These are phyloP conservation scores for Phrixothrix hirtus DNA, from an alignment of 2,888 invertebrate genomes.

Conservation along the genomic window DNA sequence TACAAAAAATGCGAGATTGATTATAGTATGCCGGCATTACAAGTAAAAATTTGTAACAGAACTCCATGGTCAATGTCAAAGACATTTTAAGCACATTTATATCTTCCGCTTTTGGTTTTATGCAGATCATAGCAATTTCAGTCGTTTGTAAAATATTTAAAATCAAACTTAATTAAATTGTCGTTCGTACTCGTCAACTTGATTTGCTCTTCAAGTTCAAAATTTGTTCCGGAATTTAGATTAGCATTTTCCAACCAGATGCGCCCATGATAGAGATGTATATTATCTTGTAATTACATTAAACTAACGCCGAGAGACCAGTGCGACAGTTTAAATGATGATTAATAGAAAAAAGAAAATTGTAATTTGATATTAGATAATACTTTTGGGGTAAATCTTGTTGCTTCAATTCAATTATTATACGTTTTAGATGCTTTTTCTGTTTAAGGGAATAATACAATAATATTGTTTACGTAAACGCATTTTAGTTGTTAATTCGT, in stretches of 20 bases:
- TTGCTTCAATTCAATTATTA: too few species aligned
- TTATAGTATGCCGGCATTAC: constrained; percentile 50
- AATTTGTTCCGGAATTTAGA: constrained; percentile 45
- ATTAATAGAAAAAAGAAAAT: constrained; percentile 49
- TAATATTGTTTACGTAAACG: too few species aligned
- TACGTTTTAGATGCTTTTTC: too few species aligned
- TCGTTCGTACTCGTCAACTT: constrained; percentile 34
- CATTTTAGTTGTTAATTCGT: too few species aligned
- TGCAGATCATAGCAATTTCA: neutral
- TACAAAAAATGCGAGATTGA: constrained; percentile 49
- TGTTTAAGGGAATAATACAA: too few species aligned
- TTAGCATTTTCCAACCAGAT: constrained; percentile 52
- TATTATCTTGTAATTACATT: constrained; percentile 55
- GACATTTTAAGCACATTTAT: constrained; percentile 22
- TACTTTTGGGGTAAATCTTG: constrained; percentile 1
- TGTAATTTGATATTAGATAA: constrained; percentile 20
- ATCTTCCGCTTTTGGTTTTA: neutral
- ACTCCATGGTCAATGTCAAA: constrained; percentile 38
- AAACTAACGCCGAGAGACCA: constrained; percentile 52
- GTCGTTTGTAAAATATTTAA: constrained; percentile 15
- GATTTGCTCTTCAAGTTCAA: constrained; percentile 33
- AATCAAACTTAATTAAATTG: constrained; percentile 36
- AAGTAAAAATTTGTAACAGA: constrained; percentile 48
- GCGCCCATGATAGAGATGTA: constrained; percentile 52
- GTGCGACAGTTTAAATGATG: constrained; percentile 54